These are phyloP conservation scores for Diloba caeruleocephala DNA, from an alignment of 2,888 invertebrate genomes.

Conservation along the genomic window DNA sequence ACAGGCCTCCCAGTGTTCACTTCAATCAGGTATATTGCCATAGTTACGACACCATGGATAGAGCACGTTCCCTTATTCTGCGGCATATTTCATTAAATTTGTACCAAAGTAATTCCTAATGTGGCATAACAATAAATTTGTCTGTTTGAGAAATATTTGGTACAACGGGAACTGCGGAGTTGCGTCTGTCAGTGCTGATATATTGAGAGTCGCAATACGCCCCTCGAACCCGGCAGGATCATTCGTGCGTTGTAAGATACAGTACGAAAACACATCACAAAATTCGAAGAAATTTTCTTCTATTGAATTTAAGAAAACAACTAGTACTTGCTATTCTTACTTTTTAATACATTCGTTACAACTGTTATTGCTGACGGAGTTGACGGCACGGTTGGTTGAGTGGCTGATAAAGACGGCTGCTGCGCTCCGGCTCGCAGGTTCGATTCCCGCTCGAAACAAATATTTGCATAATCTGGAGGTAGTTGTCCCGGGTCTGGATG, in stretches of 20 bases:
- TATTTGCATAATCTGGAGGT: too few species aligned
- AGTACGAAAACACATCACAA: conserved; percentile 10
- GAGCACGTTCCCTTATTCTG: conserved; percentile 6
- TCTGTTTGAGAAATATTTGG: conserved; percentile 49
- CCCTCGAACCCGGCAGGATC: conserved; percentile 8
- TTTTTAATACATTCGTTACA: too few species aligned
- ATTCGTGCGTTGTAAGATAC: conserved; percentile 29
- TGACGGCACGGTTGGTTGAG: too few species aligned
- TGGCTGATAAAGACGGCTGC: too few species aligned
- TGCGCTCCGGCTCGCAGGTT: too few species aligned
- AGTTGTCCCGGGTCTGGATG: too few species aligned
- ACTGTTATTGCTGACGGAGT: too few species aligned
- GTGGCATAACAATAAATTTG: conserved; percentile 43
- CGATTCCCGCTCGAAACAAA: too few species aligned
- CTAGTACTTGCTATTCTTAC: too few species aligned
- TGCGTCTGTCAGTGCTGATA: conserved; percentile 29
- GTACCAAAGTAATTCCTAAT: conserved; percentile 18
- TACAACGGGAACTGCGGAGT: conserved; percentile 42
- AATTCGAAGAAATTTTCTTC: conserved; percentile 4
- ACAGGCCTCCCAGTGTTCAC: too few species aligned
- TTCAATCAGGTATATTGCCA: too few species aligned
- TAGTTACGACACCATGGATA: too few species aligned
- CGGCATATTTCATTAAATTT: conserved; percentile 9
- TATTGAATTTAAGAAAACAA: conserved; percentile 13
- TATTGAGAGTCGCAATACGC: conserved; percentile 28